Base-by-base conservation (phyloP, 2,797 vertebrate genomes). In the Chelonia mydas region DNA sequence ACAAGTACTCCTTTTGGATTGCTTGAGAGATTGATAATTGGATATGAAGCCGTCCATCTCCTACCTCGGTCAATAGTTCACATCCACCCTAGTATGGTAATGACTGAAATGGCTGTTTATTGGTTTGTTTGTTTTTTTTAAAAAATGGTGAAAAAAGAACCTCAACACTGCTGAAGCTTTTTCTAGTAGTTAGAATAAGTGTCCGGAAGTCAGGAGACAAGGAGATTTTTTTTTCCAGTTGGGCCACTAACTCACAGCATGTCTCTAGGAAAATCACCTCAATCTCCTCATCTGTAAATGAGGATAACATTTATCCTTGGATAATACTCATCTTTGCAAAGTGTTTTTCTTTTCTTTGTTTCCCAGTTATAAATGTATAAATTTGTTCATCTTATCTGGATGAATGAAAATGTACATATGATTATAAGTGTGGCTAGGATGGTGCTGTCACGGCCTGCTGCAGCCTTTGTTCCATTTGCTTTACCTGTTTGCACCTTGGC, bases 331-430 rank as follows among this genome's bases (percentile, higher is more conserved):
- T 31, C 13, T 51, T 87, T 65, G 65, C 88, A 53, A 94, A 92
- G 49, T 84, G 68, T 12, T 89, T 93, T 72, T 21, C 21, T 72
- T 41, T 15, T 81, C 53, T 93, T 87, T 82, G n/a, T 93, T 94
- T 96, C 74, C 27, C 89, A 94, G 11, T 28, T 77, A 25, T 41
- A 41, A 3, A 90, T 4, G 25, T 72, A 25, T 41, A 41, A 3
- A 90, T 4, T 61, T 45, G 95, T 91, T 93, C 37, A 41, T 86
- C 37, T 81, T 19, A 23, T 31, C 74, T 83, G 54, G 23, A 68
- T 88, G 23, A 41, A 81, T 65, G 85, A 61, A 16, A 61, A 21
- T 41, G 37, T 72, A 41, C 19, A 37, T 72, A 72, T 72, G 68
- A 41, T 41, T 25, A 49, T 87, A 68, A 13, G 33, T 23, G 23